Evolutionary conservation across 2,888 invertebrate genomes (phyloP), one percentile per base, ranked within the genome.

Genomic region (Lathronympha strigana): DNA sequence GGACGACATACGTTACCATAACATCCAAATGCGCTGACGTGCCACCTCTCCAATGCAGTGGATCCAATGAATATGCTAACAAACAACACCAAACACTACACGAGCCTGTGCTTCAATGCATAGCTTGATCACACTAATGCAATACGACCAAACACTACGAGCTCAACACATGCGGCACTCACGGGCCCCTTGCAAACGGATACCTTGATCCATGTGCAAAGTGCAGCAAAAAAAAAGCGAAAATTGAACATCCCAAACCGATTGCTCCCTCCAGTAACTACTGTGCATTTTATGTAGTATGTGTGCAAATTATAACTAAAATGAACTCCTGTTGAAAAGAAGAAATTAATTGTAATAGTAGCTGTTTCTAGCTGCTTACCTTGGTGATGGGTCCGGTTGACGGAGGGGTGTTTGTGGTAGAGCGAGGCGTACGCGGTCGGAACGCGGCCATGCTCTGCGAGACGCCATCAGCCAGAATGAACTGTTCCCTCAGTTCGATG

Each of bases 391-490:
- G 98, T 93, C 98, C 98, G 75, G 93, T 93, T 80, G 94, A 93
- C 77, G 93, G 94, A 83, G 95, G 94, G 77, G 93, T 94, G 80
- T 94, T 92, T 89, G 93, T 93, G 82, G 95, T 96, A 87, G 96
- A 95, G 86, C 96, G 95, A 86, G 96, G 96, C 87, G 97, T 96
- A 93, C 98, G 98, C 86, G 98, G 96, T 93, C 97, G 97, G 95
- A 99, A 99, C 83, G 98, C 97, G 83, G 98, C 96, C 98, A 99
- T 99, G 87, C 97, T 97, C 94, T 99, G 99, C 87, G 98, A 97
- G 77, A 98, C 98, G 87, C 99, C 99, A 89, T 98, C 97, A 81
- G 99, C 98, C 94, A 99, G 94, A 91, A 98, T 98, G 94, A 99
- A 99, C 94, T 98, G 98, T 93, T 99, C 99, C 87, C 99, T 95